Base-by-base conservation (phyloP, 2,113 vertebrate genomes). In the Pelecanus crispus region DNA sequence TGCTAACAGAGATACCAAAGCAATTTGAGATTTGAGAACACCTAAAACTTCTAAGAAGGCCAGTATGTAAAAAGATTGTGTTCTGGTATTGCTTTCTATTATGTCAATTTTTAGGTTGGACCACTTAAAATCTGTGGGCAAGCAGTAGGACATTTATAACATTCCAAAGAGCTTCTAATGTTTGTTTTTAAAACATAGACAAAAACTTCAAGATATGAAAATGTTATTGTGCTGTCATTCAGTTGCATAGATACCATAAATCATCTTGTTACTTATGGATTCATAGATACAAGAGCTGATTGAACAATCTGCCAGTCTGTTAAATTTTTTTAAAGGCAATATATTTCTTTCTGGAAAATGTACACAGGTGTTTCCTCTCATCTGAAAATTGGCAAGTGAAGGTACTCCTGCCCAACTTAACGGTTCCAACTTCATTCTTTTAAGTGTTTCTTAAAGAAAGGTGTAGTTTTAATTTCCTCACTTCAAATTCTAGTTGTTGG, bases 211-310 rank as follows among this genome's bases (percentile, higher is more conserved):
- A 42, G 7, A 28, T 58, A n/a, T 32, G 24, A 75, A 87, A 72
- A 42, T 52, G 1, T 38, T 80, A 31, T 21, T 71, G 20, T 72
- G 11, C 42, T 71, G 29, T 9, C 11, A 81, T 56, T 66, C 34
- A 38, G 15, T 42, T 81, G 24, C 34, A 16, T 42, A 87, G 7
- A n/a, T 62, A 50, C 2, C 34, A 38, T 42, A 21, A 34, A 52
- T 71, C 14, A 53, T 42, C 29, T 38, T 77, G 32, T 6, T n/a
- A 38, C 12, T 80, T 62, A 50, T 3, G 40, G 15, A n/a, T 77
- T 87, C 34, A 47, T 42, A 4, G 1, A 29, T 36, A 24, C 0
- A 0, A 86, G 17, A 86, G 26, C 56, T 47, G 26, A 86, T 50
- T 4, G 1, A 62, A 26, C 40, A 36, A 29, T 62, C 42, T 66